Evolutionary conservation across 1,140 invertebrate genomes (phyloP).

Genomic region (Drosophila tropicalis): DNA sequence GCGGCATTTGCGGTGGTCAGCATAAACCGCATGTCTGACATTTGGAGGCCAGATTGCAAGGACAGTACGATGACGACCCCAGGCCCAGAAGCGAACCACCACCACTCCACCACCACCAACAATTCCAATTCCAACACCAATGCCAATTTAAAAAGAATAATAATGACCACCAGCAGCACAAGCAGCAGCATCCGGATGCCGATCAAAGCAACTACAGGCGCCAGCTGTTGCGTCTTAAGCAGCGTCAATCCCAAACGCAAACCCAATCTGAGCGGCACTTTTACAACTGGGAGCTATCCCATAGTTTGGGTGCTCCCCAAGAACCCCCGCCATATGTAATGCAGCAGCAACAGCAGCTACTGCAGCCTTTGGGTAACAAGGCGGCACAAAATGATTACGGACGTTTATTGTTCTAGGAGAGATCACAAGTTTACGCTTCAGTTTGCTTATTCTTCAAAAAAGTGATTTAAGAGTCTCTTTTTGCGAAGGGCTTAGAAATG

Average conservation of each 20-base stretch:
- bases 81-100: conserved; percentile 68
- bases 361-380: conserved; percentile 55
- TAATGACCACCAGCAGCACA: conserved; percentile 26
- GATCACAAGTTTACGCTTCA: conserved; percentile 36
- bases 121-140: conserved; percentile 28
- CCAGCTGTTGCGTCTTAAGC: conserved; percentile 56
- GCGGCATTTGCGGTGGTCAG: conserved; percentile 91
- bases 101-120: conserved; percentile 42
- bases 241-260: conserved; percentile 50
- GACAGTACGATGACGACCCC: conserved; percentile 78
- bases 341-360: conserved; percentile 53
- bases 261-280: conserved; percentile 65
- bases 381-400: conserved; percentile 76
- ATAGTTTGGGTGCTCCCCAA: conserved; percentile 69
- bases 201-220: conserved; percentile 48
- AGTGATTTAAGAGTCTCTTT: conserved; percentile 10
- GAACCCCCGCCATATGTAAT: conserved; percentile 52
- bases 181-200: conserved; percentile 20
- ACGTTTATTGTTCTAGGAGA: conserved; percentile 63
- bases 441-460: conserved; percentile 18
- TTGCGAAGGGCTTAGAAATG: conserved; percentile 7
- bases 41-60: conserved; percentile 82
- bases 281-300: conserved; percentile 73
- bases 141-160: conserved; percentile 20
- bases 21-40: conserved; percentile 87